A percentile compares a stretch with the other conserved stretches of the same genome.
Evolutionary conservation across 2,888 invertebrate species (phyloP).

Genomic region (Agrilus biguttatus): DNA sequence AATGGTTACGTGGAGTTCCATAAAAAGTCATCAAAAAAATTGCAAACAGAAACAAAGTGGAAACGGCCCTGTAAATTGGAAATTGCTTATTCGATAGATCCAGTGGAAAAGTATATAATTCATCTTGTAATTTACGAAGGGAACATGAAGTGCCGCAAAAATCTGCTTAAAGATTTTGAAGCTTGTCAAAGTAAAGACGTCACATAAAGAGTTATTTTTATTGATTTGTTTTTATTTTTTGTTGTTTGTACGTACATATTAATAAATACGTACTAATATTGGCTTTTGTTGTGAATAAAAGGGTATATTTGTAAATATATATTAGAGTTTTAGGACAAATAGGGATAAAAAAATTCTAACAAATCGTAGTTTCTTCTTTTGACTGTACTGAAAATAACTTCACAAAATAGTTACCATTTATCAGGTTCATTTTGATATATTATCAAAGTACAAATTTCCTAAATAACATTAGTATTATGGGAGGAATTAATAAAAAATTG

Average conservation of each 20-base stretch:
- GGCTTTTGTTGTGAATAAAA: too few relatives aligned
- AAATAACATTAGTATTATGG: too few relatives aligned
- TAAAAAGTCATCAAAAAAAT: slow-evolving; percentile 22
- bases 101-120: slow-evolving; percentile 39
- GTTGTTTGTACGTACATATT: background rate
- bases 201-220: slow-evolving; percentile 2
- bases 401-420: too few relatives aligned
- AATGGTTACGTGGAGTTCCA: slow-evolving; percentile 25
- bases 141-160: slow-evolving; percentile 43
- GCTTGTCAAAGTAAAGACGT: slow-evolving; percentile 5
- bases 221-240: background rate
- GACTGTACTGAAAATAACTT: too few relatives aligned
- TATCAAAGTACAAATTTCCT: too few relatives aligned
- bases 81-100: slow-evolving; percentile 39
- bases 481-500: too few relatives aligned
- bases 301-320: too few relatives aligned
- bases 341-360: too few relatives aligned
- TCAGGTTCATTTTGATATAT: too few relatives aligned
- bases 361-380: too few relatives aligned
- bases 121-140: slow-evolving; percentile 46
- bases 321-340: too few relatives aligned
- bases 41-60: slow-evolving; percentile 39
- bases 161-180: slow-evolving; percentile 33
- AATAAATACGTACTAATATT: too few relatives aligned
- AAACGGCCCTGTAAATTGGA: slow-evolving; percentile 46